Evolutionary conservation across 2,113 vertebrate genomes (phyloP).

Genomic region (Sphyrna mokarran): DNA sequence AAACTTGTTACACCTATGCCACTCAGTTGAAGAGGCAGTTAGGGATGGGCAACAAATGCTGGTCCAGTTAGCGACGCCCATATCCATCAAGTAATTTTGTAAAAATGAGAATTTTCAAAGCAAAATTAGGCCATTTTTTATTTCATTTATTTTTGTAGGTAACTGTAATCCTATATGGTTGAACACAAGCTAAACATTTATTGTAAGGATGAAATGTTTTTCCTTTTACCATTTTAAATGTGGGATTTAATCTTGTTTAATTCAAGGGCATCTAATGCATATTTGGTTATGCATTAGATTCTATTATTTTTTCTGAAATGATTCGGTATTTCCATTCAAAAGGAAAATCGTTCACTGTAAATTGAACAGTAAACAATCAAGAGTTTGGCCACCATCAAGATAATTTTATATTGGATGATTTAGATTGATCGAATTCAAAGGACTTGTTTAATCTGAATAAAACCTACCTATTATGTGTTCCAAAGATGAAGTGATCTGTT

Average conservation of each 20-base stretch:
- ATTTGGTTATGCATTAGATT: not conserved
- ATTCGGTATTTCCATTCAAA: not conserved
- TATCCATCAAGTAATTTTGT: too few relatives aligned
- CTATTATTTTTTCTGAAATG: not conserved
- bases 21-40: too few relatives aligned
- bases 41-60: too few relatives aligned
- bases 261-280: not conserved
- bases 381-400: not conserved
- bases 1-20: too few relatives aligned
- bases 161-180: not conserved
- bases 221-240: not conserved
- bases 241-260: not conserved
- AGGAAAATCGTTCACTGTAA: not conserved
- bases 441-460: not conserved
- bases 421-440: not conserved
- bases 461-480: not conserved
- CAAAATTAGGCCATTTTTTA: not conserved
- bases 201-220: not conserved
- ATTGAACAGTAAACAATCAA: not conserved
- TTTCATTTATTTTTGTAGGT: not conserved
- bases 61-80: too few relatives aligned
- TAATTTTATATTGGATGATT: not conserved
- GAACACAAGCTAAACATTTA: not conserved
- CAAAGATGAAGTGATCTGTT: not conserved
- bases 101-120: not conserved